Evolutionary conservation across 2,113 vertebrate species (phyloP).

Genomic region (Gambusia holbrooki): DNA sequence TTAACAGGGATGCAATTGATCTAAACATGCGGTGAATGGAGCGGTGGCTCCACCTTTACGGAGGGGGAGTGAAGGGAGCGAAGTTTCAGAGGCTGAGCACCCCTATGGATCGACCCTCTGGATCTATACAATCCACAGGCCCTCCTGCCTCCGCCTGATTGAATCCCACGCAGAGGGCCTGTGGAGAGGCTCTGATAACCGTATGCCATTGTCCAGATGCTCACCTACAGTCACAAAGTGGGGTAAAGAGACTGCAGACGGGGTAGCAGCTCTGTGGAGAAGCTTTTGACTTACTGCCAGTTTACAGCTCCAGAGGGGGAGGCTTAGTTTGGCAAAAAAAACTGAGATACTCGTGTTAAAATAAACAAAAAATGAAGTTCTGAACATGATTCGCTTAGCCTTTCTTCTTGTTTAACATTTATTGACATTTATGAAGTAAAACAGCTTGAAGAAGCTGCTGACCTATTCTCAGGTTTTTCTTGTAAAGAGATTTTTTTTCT

Average conservation of each 20-base stretch:
- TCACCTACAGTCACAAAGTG: slow-evolving; percentile 68
- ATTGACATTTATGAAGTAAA: no score
- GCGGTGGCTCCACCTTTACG: slow-evolving; percentile 70
- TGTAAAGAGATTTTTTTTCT: no score
- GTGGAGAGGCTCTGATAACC: slow-evolving; percentile 61
- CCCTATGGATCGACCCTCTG: slow-evolving; percentile 72
- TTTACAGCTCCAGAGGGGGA: slow-evolving; percentile 21
- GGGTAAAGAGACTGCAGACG: slow-evolving; percentile 36
- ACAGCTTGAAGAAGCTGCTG: background rate
- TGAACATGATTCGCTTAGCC: no score
- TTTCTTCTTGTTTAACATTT: no score
- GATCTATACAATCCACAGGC: slow-evolving; percentile 68
- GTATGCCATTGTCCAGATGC: slow-evolving; percentile 77
- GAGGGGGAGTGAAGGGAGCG: slow-evolving; percentile 50
- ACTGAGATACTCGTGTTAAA: slow-evolving; percentile 11
- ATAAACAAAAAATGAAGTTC: background rate
- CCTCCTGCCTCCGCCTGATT: slow-evolving; percentile 71
- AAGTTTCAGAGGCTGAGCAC: slow-evolving; percentile 49
- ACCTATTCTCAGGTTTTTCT: no score
- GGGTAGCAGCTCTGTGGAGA: slow-evolving; percentile 20
- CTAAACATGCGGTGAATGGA: slow-evolving; percentile 75
- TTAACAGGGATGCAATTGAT: slow-evolving; percentile 81
- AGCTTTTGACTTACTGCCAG: slow-evolving; percentile 47
- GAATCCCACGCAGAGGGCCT: slow-evolving; percentile 67
- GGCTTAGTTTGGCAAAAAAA: slow-evolving; percentile 16